A percentile compares a stretch with the other conserved stretches of the same genome.
These are phyloP conservation scores for Picathartes gymnocephalus DNA, from an alignment of 2,113 vertebrate species.

Conservation along the genomic window DNA sequence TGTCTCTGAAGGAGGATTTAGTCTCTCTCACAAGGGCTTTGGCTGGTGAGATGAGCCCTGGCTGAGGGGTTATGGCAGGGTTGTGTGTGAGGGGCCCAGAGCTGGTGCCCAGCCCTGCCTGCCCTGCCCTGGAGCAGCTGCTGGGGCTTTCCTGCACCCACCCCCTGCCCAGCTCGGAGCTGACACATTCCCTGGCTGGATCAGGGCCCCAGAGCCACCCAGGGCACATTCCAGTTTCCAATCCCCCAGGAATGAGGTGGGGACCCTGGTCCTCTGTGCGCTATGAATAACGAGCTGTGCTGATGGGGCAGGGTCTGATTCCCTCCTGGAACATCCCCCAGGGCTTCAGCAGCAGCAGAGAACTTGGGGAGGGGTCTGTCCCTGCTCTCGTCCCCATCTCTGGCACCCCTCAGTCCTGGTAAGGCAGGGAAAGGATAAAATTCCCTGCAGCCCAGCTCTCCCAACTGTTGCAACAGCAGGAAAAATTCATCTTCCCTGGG, in stretches of 20 bases:
- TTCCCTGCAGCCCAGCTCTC: neutral
- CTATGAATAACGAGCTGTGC: neutral
- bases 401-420: neutral
- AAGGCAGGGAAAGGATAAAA: neutral
- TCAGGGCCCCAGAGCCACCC: neutral
- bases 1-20: neutral
- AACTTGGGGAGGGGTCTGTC: neutral
- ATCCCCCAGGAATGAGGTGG: neutral
- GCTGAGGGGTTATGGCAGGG: neutral
- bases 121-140: neutral
- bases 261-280: neutral
- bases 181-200: rapidly evolving
- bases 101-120: neutral
- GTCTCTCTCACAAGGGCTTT: neutral
- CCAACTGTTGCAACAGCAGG: neutral
- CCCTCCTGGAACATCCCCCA: neutral
- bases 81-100: neutral
- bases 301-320: neutral
- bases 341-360: neutral
- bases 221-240: neutral
- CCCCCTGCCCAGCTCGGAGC: neutral
- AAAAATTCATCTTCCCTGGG: neutral
- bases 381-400: neutral
- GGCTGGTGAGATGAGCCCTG: neutral
- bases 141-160: neutral